Percentiles rank a stretch among this genome's conserved stretches.
These are phyloP conservation scores for Thrips palmi DNA, from an alignment of 1,140 invertebrate species.

Conservation along the genomic window DNA sequence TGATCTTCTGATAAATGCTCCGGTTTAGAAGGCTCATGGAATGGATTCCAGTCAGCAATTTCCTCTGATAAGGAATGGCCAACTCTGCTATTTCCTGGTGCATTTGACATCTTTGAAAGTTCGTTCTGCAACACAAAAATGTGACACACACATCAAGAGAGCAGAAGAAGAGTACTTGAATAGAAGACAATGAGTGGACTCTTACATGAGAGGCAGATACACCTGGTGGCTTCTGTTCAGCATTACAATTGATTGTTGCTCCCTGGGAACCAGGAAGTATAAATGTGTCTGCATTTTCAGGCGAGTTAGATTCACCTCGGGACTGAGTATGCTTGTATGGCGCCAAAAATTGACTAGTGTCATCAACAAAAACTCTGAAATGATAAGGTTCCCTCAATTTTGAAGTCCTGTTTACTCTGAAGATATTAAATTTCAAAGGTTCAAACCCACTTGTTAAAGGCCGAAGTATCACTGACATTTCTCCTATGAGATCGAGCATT, in stretches of 20 bases:
- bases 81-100: too few relatives aligned
- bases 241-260: too few relatives aligned
- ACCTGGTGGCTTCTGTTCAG: too few relatives aligned
- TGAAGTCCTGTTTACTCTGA: conserved; percentile 3
- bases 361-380: conserved; percentile 49
- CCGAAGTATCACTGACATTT: conserved; percentile 74
- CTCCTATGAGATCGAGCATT: conserved; percentile 39
- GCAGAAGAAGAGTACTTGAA: too few relatives aligned
- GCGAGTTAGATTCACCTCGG: too few relatives aligned
- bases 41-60: conserved; percentile 16
- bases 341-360: conserved; percentile 54
- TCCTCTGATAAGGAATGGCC: conserved; percentile 18
- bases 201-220: too few relatives aligned
- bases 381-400: conserved; percentile 8
- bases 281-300: too few relatives aligned
- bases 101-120: too few relatives aligned
- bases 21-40: conserved; percentile 13
- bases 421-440: conserved; percentile 10
- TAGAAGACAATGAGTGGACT: too few relatives aligned
- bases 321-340: conserved; percentile 54
- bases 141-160: too few relatives aligned
- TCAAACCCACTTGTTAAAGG: conserved; percentile 55
- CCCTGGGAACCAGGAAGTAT: too few relatives aligned
- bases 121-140: conserved; percentile 13
- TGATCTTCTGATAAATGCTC: conserved; percentile 57